Evolutionary conservation across 2,113 vertebrate genomes (phyloP).

Genomic region (Erpornis zantholeuca): DNA sequence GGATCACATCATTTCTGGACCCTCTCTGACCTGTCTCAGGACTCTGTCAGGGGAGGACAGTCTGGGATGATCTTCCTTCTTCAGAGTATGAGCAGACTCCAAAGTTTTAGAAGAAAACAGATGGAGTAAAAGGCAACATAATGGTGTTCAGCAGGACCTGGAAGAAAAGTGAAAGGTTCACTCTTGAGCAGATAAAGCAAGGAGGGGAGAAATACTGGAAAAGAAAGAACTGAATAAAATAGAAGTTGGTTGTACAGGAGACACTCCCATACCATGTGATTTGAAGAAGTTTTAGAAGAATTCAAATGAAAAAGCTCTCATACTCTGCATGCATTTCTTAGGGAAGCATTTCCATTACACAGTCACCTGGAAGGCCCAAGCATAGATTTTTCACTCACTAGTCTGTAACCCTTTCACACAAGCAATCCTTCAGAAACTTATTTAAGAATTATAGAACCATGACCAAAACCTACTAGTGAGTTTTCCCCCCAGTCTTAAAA

Average conservation of each 20-base stretch:
- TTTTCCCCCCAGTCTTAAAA: not conserved
- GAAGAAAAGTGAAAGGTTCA: not conserved
- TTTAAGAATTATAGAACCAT: not conserved
- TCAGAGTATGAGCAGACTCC: not conserved
- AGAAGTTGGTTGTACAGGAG: not conserved
- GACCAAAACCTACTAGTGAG: not conserved
- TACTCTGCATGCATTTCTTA: not conserved
- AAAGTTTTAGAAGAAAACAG: not conserved
- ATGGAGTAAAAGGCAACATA: not conserved
- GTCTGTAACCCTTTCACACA: not conserved
- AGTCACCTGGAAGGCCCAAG: not conserved
- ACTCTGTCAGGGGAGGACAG: not conserved
- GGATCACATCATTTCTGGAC: rapidly evolving
- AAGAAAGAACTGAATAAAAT: not conserved
- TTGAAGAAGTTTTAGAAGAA: not conserved
- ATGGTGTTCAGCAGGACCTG: not conserved
- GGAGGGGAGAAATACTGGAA: not conserved
- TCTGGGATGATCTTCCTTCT: not conserved
- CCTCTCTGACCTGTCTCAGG: not conserved
- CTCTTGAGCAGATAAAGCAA: not conserved
- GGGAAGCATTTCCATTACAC: not conserved
- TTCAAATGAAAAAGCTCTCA: not conserved
- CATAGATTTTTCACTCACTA: not conserved
- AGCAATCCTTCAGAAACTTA: not conserved
- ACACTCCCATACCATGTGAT: not conserved